Conservation (phyloP, 2,113 vertebrate species). For the Mirounga angustirostris region DNA sequence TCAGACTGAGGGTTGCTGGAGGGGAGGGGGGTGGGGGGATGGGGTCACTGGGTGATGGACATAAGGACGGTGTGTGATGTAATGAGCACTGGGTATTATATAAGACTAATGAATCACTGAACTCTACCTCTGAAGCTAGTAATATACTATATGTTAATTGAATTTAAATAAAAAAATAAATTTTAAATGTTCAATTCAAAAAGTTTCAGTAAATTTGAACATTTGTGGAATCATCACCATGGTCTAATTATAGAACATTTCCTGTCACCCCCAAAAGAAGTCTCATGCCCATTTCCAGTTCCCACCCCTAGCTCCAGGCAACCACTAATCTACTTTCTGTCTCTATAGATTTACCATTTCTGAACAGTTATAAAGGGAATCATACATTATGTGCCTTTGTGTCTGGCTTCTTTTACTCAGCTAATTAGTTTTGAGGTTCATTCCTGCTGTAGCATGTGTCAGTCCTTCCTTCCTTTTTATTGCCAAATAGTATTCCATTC, state of each 20-base stretch:
- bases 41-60: not conserved
- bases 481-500: not conserved
- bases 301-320: not conserved
- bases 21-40: not conserved
- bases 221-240: not conserved
- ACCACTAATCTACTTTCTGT: not conserved
- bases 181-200: not conserved
- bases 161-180: not conserved
- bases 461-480: not conserved
- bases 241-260: slow-evolving; percentile 22
- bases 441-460: not conserved
- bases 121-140: not conserved
- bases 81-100: not conserved
- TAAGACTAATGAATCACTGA: not conserved
- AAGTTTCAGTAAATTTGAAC: slow-evolving; percentile 32
- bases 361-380: not conserved
- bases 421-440: not conserved
- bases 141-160: not conserved
- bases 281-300: not conserved
- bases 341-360: not conserved
- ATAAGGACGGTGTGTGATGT: not conserved
- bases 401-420: not conserved
- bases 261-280: not conserved
- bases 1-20: not conserved
- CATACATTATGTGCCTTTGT: not conserved